Evolutionary conservation across 1,140 invertebrate genomes (phyloP).

Genomic region (Aphaenogaster floridana): DNA sequence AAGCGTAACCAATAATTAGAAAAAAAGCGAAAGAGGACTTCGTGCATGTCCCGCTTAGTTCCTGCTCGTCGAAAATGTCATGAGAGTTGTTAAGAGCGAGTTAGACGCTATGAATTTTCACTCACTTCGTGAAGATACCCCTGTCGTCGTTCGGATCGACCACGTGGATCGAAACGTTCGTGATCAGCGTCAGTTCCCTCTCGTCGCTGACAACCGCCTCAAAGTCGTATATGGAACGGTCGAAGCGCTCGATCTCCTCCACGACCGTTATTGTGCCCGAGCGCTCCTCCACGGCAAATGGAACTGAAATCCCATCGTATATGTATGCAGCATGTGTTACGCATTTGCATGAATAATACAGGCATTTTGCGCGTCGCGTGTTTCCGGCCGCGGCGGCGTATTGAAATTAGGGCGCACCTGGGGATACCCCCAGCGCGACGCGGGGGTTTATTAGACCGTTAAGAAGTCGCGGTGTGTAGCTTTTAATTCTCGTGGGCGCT

Average conservation of each 20-base stretch:
- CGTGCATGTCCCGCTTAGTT: not conserved
- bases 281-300: constrained; percentile 95
- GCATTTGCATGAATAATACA: constrained; percentile 65
- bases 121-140: constrained; percentile 91
- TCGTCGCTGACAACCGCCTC: constrained; percentile 93
- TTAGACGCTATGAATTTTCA: constrained; percentile 43
- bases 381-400: constrained; percentile 4
- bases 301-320: constrained; percentile 88
- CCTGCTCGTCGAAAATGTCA: constrained; percentile 11
- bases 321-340: constrained; percentile 67
- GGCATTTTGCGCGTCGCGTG: not conserved
- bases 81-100: not conserved
- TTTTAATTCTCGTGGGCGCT: not conserved
- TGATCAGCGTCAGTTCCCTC: constrained; percentile 90
- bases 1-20: not conserved
- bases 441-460: constrained; percentile 22
- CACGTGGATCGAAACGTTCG: constrained; percentile 94
- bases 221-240: constrained; percentile 91
- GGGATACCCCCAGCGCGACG: not conserved
- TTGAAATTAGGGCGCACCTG: constrained; percentile 46
- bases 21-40: not conserved
- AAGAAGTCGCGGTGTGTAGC: constrained; percentile 1
- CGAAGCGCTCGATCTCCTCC: constrained; percentile 91
- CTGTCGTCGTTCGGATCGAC: constrained; percentile 91
- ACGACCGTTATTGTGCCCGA: constrained; percentile 96